A percentile compares a stretch with the other conserved stretches of the same genome.
Evolutionary conservation across 1,140 invertebrate genomes (phyloP).

Genomic region (Bombyx mandarina): DNA sequence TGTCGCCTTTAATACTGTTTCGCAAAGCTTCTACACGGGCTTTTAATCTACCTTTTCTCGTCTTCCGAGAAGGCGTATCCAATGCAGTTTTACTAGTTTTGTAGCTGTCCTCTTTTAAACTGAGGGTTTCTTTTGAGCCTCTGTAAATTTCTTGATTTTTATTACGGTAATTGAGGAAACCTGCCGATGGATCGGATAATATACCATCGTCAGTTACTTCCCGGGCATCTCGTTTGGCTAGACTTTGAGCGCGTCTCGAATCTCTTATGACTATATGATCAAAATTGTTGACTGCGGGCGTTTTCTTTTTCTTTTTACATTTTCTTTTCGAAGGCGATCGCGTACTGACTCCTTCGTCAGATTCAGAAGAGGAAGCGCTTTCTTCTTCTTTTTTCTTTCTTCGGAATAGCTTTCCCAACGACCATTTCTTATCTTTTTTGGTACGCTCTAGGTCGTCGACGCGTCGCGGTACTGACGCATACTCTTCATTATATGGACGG

Average conservation of each 20-base stretch:
- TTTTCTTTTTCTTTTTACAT: slow-evolving; percentile 57
- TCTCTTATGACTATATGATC: slow-evolving; percentile 71
- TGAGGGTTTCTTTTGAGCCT: slow-evolving; percentile 50
- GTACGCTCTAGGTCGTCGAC: slow-evolving; percentile 46
- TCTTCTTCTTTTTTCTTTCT: slow-evolving; percentile 76
- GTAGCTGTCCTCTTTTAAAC: slow-evolving; percentile 46
- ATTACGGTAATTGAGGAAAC: slow-evolving; percentile 62
- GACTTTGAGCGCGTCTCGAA: slow-evolving; percentile 60
- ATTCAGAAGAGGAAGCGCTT: slow-evolving; percentile 74
- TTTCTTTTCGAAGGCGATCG: slow-evolving; percentile 66
- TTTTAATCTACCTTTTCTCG: slow-evolving; percentile 73
- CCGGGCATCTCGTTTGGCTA: slow-evolving; percentile 48
- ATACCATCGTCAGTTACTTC: slow-evolving; percentile 70
- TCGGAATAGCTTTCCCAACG: slow-evolving; percentile 79
- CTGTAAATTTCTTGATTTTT: slow-evolving; percentile 46
- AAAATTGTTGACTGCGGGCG: slow-evolving; percentile 56
- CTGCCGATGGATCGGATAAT: slow-evolving; percentile 67
- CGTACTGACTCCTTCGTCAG: slow-evolving; percentile 71
- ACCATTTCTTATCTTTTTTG: slow-evolving; percentile 79
- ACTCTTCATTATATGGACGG: slow-evolving; percentile 53
- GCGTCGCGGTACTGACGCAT: slow-evolving; percentile 41
- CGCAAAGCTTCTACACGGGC: slow-evolving; percentile 76
- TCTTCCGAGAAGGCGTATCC: slow-evolving; percentile 71
- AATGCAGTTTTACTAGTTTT: slow-evolving; percentile 61
- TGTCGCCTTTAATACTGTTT: slow-evolving; percentile 73